Percentiles rank a stretch among this genome's conserved stretches.
Conservation (phyloP, 2,797 vertebrate genomes). For the Paratrypauchen microcephalus region DNA sequence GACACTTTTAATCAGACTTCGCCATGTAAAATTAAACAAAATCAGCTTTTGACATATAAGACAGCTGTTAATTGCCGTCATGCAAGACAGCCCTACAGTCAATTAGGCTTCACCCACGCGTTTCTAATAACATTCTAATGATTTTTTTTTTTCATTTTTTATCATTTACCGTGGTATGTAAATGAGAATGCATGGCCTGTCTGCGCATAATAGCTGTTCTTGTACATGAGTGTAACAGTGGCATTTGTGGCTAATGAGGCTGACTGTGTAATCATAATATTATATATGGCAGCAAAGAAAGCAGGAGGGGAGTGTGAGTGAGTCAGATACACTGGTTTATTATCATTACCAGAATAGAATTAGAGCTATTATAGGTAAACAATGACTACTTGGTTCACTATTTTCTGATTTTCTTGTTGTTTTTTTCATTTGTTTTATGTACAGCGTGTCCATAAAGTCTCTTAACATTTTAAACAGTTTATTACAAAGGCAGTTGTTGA, state of each 20-base stretch:
- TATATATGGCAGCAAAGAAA: neutral
- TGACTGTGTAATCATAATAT: slow-evolving; percentile 6
- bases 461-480: too few relatives aligned
- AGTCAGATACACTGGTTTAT: neutral
- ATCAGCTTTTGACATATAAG: neutral
- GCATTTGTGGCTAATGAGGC: slow-evolving; percentile 23
- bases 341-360: neutral
- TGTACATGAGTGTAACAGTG: slow-evolving; percentile 12
- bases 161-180: slow-evolving; percentile 22
- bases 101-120: slow-evolving; percentile 60
- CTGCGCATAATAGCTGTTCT: slow-evolving; percentile 28
- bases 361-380: neutral
- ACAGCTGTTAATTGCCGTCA: slow-evolving; percentile 16
- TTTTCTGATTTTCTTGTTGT: neutral
- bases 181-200: slow-evolving; percentile 29
- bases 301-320: neutral
- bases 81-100: slow-evolving; percentile 44
- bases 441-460: too few relatives aligned
- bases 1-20: neutral
- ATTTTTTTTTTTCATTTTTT: slow-evolving; percentile 26
- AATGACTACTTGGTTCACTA: neutral
- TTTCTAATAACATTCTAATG: slow-evolving; percentile 55
- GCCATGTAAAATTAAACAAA: neutral
- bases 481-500: too few relatives aligned
- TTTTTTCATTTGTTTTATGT: too few relatives aligned